A percentile compares a stretch with the other conserved stretches of the same genome.
Evolutionary conservation across 2,888 invertebrate genomes (phyloP).

Genomic region (Amphimallon solstitiale): DNA sequence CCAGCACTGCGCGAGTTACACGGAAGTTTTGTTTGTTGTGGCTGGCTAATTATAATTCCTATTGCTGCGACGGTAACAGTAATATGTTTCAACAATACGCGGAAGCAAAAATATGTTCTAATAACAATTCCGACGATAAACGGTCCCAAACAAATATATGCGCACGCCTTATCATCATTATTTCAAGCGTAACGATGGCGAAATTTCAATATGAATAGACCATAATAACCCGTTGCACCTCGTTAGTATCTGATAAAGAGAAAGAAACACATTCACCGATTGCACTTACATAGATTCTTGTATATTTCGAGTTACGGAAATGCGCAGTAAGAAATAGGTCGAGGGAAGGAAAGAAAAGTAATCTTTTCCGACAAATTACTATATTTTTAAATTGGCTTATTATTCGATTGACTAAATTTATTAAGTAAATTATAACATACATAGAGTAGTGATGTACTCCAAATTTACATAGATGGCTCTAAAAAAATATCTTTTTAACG

Average conservation of each 20-base stretch:
- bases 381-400: too few species aligned
- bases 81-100: conserved; percentile 26
- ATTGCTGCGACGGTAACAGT: conserved; percentile 11
- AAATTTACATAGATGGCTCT: too few species aligned
- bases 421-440: too few species aligned
- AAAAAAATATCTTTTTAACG: too few species aligned
- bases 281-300: too few species aligned
- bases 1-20: not conserved
- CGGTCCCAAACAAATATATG: conserved; percentile 25
- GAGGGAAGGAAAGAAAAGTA: too few species aligned
- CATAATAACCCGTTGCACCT: conserved; percentile 33
- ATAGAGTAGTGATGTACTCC: too few species aligned
- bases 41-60: conserved; percentile 22
- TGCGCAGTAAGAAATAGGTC: too few species aligned
- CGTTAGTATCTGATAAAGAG: conserved; percentile 34
- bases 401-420: too few species aligned
- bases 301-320: too few species aligned
- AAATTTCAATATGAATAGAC: conserved; percentile 34
- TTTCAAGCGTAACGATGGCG: conserved; percentile 28
- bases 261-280: conserved; percentile 25
- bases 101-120: conserved; percentile 28
- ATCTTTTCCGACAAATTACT: too few species aligned
- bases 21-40: conserved; percentile 16
- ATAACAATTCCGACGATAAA: conserved; percentile 15
- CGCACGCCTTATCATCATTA: conserved; percentile 30